Base-by-base conservation (phyloP, 2,113 vertebrate genomes). In the Dinomys branickii region DNA sequence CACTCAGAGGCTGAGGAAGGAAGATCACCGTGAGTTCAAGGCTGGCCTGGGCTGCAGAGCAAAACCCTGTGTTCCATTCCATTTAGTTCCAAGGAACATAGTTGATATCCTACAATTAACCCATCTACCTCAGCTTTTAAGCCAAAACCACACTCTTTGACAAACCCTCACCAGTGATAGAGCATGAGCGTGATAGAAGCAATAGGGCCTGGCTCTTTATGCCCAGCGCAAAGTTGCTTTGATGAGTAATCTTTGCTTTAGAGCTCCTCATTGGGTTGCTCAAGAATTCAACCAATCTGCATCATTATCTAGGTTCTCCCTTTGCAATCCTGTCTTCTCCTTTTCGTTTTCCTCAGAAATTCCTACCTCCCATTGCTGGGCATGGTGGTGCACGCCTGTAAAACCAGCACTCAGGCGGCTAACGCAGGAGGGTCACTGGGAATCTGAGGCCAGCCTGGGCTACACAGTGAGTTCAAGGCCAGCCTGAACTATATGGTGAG, bases 121-220 rank as follows among this genome's bases (percentile, higher is more conserved):
- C n/a, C n/a, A n/a, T 67, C 2, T 56, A 28, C 26, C 58, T 91
- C 73, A 26, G 47, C 38, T 94, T 91, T 85, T 47, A 95, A 88
- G 88, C 44, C 33, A 90, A 73, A 30, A 35, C 56, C 47, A 33
- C 56, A 26, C n/a, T 94, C 44, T 17, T 80, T 33, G 4, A 54
- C 24, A 88, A 7, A 7, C n/a, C 61, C 50, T 35, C 44, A 16
- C 78, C 78, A 83, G 14, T 47, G 81, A 85, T 17, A 47, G 44
- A 78, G 44, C 14, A 20, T 24, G 58, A 77, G 8, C 56, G 78
- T 12, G 10, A 1, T 1, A 14, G 0, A 2, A 1, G 3, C 30
- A 38, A 9, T 30, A 35, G 20, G 26, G 8, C 14, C 44, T 78
- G 47, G 12, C 47, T 63, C 0, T 78, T 95, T 92, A 81, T 85